Evolutionary conservation across 2,888 invertebrate genomes (phyloP).

Genomic region (Caradrina clavipalpis): DNA sequence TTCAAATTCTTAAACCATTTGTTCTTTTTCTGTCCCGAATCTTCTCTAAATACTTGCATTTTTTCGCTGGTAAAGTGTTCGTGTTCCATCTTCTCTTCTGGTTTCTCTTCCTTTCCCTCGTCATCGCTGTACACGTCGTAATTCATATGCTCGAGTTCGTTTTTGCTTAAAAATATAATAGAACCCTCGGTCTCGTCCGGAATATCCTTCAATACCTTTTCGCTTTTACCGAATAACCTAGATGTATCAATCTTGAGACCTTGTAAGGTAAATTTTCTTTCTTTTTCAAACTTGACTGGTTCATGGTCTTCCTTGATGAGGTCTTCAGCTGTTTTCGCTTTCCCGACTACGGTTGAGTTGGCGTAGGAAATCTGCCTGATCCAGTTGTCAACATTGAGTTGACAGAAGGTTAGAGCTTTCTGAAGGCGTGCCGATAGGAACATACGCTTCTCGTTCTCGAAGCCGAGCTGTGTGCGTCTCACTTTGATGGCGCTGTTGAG

Average conservation of each 20-base stretch:
- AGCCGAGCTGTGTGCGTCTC: slow-evolving; percentile 91
- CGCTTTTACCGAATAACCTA: slow-evolving; percentile 88
- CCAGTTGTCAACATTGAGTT: slow-evolving; percentile 92
- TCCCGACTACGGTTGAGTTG: slow-evolving; percentile 80
- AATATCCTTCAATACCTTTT: slow-evolving; percentile 88
- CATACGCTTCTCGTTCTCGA: slow-evolving; percentile 92
- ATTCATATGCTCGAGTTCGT: slow-evolving; percentile 92
- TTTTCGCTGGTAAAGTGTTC: slow-evolving; percentile 87
- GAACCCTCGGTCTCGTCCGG: slow-evolving; percentile 92
- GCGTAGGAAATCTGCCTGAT: slow-evolving; percentile 92
- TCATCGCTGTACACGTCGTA: slow-evolving; percentile 90
- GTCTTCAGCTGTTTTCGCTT: slow-evolving; percentile 89
- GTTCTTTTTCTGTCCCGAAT: slow-evolving; percentile 89
- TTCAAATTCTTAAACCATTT: slow-evolving; percentile 93
- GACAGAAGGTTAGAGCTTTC: slow-evolving; percentile 92
- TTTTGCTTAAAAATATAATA: slow-evolving; percentile 93
- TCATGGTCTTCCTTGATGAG: slow-evolving; percentile 90
- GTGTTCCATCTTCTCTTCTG: slow-evolving; percentile 81
- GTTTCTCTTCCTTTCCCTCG: slow-evolving; percentile 87
- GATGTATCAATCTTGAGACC: slow-evolving; percentile 89
- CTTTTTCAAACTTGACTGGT: slow-evolving; percentile 89
- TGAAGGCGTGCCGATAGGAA: slow-evolving; percentile 92
- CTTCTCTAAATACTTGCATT: slow-evolving; percentile 89
- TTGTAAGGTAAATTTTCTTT: slow-evolving; percentile 88
- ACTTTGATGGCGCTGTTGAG: slow-evolving; percentile 83